A percentile compares a stretch with the other conserved stretches of the same genome.
Conservation (phyloP, 2,113 vertebrate genomes). For the Lonchura striata region DNA sequence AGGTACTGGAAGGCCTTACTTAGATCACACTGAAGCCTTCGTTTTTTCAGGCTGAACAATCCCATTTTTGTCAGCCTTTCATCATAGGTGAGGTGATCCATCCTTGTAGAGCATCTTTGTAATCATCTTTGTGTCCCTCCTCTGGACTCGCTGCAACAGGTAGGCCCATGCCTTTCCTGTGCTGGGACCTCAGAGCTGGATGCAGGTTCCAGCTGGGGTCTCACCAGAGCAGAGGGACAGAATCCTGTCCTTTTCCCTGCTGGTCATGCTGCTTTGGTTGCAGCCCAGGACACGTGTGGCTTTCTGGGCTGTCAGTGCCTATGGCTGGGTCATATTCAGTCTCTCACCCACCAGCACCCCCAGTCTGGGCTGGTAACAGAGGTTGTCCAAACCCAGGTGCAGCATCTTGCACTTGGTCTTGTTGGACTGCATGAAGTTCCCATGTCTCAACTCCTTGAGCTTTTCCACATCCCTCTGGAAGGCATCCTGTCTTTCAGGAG, state of each 20-base stretch:
- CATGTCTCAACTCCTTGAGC: rapidly evolving
- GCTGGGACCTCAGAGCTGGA: background rate
- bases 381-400: rapidly evolving
- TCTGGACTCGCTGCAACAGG: rapidly evolving
- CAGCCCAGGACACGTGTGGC: background rate
- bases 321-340: background rate
- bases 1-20: background rate
- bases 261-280: background rate
- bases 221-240: background rate
- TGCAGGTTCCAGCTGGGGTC: background rate
- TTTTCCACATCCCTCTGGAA: background rate
- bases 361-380: rapidly evolving
- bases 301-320: background rate
- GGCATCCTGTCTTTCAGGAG: background rate
- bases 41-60: background rate
- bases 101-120: too few relatives aligned
- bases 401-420: background rate
- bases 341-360: background rate
- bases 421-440: rapidly evolving
- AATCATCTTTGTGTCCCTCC: background rate
- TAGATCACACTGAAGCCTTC: background rate
- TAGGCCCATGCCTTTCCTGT: too few relatives aligned
- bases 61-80: background rate
- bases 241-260: background rate
- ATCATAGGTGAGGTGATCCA: background rate